A percentile compares a stretch with the other conserved stretches of the same genome.
phyloP scores from a whole-genome alignment of 2,113 vertebrate genomes.

The Erpornis zantholeuca region DNA sequence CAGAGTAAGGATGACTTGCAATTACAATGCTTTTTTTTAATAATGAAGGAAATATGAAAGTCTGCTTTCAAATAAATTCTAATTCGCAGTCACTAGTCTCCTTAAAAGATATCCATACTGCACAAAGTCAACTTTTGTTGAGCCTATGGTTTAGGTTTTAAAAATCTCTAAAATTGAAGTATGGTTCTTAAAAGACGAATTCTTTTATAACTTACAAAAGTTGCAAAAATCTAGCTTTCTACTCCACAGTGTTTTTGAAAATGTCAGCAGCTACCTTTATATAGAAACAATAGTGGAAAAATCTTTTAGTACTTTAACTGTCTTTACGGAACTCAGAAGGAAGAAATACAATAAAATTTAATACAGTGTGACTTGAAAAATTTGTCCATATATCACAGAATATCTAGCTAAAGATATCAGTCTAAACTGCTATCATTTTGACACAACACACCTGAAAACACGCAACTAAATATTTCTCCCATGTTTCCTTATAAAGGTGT shows the following conservation, averaged over 20 bases:
- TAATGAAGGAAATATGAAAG: not conserved
- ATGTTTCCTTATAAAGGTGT: not conserved
- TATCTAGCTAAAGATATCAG: not conserved
- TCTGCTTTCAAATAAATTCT: not conserved
- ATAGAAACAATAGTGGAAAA: not conserved
- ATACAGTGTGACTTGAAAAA: not conserved
- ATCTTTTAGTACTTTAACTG: not conserved
- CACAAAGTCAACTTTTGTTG: not conserved
- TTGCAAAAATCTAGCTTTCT: slow-evolving; percentile 1
- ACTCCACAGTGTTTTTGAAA: not conserved
- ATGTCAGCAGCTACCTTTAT: not conserved
- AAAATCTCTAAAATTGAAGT: not conserved
- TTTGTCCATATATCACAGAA: not conserved
- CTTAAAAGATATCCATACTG: not conserved
- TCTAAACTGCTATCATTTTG: not conserved
- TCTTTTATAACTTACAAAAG: not conserved
- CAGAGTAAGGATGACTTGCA: not conserved
- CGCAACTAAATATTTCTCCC: not conserved
- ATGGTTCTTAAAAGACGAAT: not conserved
- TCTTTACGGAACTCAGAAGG: not conserved
- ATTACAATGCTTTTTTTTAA: not conserved
- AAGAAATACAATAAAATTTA: slow-evolving; percentile 1
- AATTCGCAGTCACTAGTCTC: not conserved
- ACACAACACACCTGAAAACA: not conserved
- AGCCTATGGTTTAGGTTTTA: not conserved